Percentiles rank a stretch among this genome's conserved stretches.
These are phyloP conservation scores for Styela plicata DNA, from an alignment of 23 tunicate species.

Conservation along the genomic window DNA sequence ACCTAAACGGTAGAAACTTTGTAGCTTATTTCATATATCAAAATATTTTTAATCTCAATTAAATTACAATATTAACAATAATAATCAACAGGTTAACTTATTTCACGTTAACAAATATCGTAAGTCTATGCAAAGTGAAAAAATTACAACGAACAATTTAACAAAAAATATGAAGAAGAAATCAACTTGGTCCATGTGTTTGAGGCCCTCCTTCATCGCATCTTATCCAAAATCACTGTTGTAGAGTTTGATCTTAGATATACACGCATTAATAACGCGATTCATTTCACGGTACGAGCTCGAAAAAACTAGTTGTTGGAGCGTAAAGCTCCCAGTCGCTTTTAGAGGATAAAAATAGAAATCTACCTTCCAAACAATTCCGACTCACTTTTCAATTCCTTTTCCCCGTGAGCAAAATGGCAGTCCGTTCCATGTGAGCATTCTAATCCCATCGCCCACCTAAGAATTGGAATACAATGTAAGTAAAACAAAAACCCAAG, in stretches of 20 bases:
- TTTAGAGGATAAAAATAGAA: neutral
- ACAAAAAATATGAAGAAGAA: no score
- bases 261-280: neutral
- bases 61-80: no score
- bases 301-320: neutral
- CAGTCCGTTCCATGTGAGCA: slow-evolving; percentile 61
- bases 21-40: no score
- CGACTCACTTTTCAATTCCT: slow-evolving; percentile 30
- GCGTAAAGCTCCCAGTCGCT: neutral
- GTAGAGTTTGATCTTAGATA: neutral
- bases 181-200: neutral
- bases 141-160: no score
- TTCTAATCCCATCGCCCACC: slow-evolving; percentile 59
- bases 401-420: slow-evolving; percentile 76
- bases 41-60: no score
- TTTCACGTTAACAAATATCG: no score
- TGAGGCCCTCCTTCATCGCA: no score
- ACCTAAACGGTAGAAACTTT: no score
- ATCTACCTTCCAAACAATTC: neutral
- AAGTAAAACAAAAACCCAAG: no score
- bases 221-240: no score
- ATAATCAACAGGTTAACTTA: no score
- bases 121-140: no score
- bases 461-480: neutral
- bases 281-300: neutral